These are phyloP conservation scores for Euwallacea fornicatus DNA, from an alignment of 1,140 invertebrate genomes.

Conservation along the genomic window DNA sequence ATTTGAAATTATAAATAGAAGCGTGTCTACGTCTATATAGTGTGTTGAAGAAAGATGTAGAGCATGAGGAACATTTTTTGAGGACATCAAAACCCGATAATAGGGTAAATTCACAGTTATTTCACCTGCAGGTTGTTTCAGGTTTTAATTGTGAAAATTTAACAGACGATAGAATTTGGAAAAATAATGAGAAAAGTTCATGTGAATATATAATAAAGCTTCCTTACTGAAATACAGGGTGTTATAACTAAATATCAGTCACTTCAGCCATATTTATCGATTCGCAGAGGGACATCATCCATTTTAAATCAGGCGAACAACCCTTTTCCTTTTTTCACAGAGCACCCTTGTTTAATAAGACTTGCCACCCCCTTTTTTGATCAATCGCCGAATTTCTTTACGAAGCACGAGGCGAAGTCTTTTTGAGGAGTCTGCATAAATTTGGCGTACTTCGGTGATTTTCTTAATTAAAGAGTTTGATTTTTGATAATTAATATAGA, in stretches of 20 bases:
- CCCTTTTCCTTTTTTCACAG: slow-evolving; percentile 31
- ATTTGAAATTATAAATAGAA: no score
- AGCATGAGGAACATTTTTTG: no score
- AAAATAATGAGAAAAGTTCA: no score
- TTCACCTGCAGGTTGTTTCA: no score
- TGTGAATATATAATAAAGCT: no score
- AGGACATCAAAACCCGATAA: no score
- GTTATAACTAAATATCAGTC: slow-evolving; percentile 29
- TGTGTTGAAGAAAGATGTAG: no score
- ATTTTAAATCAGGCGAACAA: slow-evolving; percentile 34
- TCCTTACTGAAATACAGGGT: no score
- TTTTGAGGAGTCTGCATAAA: slow-evolving; percentile 29
- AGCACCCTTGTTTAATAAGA: slow-evolving; percentile 34
- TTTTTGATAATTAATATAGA: slow-evolving; percentile 33
- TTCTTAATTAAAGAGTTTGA: slow-evolving; percentile 36
- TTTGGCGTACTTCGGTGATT: slow-evolving; percentile 25
- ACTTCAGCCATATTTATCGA: slow-evolving; percentile 34
- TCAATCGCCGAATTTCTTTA: slow-evolving; percentile 35
- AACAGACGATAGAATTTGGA: no score
- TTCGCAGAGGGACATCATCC: slow-evolving; percentile 34
- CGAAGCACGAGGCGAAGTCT: slow-evolving; percentile 8
- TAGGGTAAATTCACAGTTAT: no score
- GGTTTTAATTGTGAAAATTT: no score
- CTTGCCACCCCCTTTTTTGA: slow-evolving; percentile 34
- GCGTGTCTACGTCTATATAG: no score